Evolutionary conservation across 2,113 vertebrate species (phyloP).

Genomic region (Cebidichthys violaceus): DNA sequence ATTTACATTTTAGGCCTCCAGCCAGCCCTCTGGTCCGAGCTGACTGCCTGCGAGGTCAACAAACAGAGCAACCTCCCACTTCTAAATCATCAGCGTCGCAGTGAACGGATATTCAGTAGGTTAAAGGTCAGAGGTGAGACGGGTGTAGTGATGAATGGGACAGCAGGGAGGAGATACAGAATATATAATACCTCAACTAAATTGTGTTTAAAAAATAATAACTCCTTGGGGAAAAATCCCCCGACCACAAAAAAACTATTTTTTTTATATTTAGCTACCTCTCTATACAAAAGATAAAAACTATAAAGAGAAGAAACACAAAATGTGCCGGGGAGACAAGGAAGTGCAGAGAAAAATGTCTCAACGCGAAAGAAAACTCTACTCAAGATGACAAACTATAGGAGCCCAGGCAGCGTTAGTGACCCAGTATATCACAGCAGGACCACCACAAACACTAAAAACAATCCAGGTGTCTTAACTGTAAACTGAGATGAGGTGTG

Average conservation of each 20-base stretch:
- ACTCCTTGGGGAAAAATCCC: conserved; percentile 5
- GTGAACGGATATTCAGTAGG: background rate
- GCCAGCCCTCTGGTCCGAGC: conserved; percentile 6
- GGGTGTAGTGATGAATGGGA: background rate
- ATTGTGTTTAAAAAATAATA: background rate
- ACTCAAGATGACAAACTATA: conserved; percentile 37
- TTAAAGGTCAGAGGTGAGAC: background rate
- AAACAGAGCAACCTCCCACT: conserved; percentile 1
- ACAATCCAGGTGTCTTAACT: background rate
- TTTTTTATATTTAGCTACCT: conserved; percentile 21
- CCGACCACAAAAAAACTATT: background rate
- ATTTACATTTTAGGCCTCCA: conserved; percentile 22
- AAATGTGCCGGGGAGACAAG: conserved; percentile 20
- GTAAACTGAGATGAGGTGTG: conserved; percentile 35
- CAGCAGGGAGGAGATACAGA: background rate
- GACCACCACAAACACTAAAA: conserved; percentile 33
- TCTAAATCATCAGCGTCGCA: background rate
- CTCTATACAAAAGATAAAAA: conserved; percentile 22
- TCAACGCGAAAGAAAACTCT: conserved; percentile 20
- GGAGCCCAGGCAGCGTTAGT: conserved; percentile 6
- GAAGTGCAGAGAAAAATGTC: conserved; percentile 39
- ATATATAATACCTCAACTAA: background rate
- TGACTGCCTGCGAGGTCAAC: background rate
- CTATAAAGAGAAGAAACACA: conserved; percentile 8
- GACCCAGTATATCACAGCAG: conserved; percentile 22